Conservation (phyloP, 2,888 invertebrate genomes). For the Bellardia pandia region DNA sequence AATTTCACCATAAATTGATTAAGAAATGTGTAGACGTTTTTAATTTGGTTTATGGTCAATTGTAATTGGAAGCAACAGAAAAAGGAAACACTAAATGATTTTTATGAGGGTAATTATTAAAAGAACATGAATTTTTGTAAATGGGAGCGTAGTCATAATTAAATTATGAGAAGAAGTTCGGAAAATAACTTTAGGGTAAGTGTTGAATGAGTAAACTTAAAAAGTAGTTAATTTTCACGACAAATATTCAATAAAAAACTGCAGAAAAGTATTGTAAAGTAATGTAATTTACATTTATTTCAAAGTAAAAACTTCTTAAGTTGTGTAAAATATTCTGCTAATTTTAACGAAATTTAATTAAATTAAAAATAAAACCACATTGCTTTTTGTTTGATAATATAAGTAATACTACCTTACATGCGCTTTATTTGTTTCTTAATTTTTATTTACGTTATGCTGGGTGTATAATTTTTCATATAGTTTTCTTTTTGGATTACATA, state of each 20-base stretch:
- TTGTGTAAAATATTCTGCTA: no score
- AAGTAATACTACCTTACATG: conserved; percentile 48
- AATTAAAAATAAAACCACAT: conserved; percentile 16
- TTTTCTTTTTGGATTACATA: conserved; percentile 58
- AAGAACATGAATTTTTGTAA: neutral
- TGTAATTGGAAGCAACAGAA: conserved; percentile 6
- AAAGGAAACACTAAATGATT: conserved; percentile 28
- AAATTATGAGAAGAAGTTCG: conserved; percentile 11
- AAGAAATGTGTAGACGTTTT: conserved; percentile 38
- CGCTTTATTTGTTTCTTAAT: conserved; percentile 54
- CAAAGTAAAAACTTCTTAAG: no score
- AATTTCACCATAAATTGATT: conserved; percentile 52
- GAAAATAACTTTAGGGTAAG: neutral
- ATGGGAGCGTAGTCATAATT: neutral
- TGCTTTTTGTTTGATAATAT: conserved; percentile 17
- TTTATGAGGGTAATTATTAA: conserved; percentile 57
- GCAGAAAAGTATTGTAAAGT: neutral
- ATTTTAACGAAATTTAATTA: no score
- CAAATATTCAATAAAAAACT: neutral
- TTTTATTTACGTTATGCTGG: conserved; percentile 21
- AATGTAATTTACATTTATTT: no score
- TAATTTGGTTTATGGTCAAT: conserved; percentile 45
- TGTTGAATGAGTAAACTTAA: neutral
- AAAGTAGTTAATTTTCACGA: no score
- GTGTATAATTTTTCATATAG: conserved; percentile 34